Percentiles rank a stretch among this genome's conserved stretches.
Conservation (phyloP, 2,113 vertebrate genomes). For the Notechis scutatus region DNA sequence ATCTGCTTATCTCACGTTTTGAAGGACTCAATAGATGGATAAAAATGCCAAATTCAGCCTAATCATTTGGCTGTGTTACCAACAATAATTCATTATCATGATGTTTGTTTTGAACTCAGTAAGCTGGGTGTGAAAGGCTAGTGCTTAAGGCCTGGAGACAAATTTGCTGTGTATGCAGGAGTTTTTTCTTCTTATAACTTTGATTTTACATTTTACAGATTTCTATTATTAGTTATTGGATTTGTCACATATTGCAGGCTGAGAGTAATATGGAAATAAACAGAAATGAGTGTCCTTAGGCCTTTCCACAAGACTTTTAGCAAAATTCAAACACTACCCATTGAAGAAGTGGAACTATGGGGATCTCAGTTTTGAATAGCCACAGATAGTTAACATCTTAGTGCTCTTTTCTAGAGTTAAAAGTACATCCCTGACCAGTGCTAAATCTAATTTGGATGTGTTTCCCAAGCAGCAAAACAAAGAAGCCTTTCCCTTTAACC, state of each 20-base stretch:
- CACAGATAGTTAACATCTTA: background rate
- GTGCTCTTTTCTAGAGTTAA: background rate
- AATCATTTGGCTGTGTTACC: background rate
- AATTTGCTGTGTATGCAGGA: background rate
- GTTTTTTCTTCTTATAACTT: background rate
- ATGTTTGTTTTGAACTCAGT: background rate
- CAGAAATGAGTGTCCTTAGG: too few species aligned
- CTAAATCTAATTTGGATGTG: background rate
- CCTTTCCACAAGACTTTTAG: background rate
- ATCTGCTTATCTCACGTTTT: background rate
- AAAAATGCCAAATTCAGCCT: background rate
- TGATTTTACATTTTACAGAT: background rate
- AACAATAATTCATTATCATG: background rate
- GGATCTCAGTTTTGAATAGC: background rate
- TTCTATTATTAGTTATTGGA: background rate
- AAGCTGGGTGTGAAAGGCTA: background rate
- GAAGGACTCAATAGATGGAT: background rate
- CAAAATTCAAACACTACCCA: background rate
- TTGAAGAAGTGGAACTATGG: background rate
- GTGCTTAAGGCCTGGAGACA: background rate
- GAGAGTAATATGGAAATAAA: background rate
- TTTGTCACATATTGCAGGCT: background rate
- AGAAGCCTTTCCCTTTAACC: background rate
- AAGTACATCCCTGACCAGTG: background rate
- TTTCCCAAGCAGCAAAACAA: background rate